Base-by-base conservation (phyloP, 2,797 vertebrate species). In the Semotilus atromaculatus region DNA sequence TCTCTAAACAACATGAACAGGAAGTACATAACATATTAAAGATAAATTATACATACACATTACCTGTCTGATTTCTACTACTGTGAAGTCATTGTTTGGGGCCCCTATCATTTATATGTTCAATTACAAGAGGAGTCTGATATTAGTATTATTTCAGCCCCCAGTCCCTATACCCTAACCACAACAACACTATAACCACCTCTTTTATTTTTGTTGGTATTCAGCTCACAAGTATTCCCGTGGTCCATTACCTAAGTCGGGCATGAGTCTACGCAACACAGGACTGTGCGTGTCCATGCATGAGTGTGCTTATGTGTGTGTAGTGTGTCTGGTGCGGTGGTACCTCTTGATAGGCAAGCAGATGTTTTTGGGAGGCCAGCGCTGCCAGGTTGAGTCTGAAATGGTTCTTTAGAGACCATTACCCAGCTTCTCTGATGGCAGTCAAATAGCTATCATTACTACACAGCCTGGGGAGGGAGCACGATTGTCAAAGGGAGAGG, bases 401-500 rank as follows among this genome's bases (percentile, higher is more conserved):
- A 95, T 93, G 94, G 93, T 95, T 93, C 94, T 95, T 95, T 93
- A 95, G 94, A 95, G 94, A 93, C 94, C 94, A 95, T 95, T 95
- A 95, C 92, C 89, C 92, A 90, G 91, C 93, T 93, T 93, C 93
- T 94, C 94, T 95, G 95, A 95, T 95, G 95, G 95, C 93, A 95
- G 94, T 95, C 94, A 95, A 95, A 95, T 96, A 95, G 95, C 95
- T 95, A 95, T 95, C 95, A 95, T 96, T 96, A 96, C 94, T 85
- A 94, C 87, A 36, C 87, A 86, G 89, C 86, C 88, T 76, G 82
- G 85, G 87, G 88, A 79, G 88, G 86, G 89, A 89, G 74, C 64
- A 88, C 74, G 90, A 93, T 92, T 94, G 92, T 92, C 90, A 92
- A 90, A 64, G 84, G 76, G 40, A 43, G 40, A 43, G 40, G 11